A percentile compares a stretch with the other conserved stretches of the same genome.
These are phyloP conservation scores for Paraplagusia blochii DNA, from an alignment of 2,113 vertebrate species.

Conservation along the genomic window DNA sequence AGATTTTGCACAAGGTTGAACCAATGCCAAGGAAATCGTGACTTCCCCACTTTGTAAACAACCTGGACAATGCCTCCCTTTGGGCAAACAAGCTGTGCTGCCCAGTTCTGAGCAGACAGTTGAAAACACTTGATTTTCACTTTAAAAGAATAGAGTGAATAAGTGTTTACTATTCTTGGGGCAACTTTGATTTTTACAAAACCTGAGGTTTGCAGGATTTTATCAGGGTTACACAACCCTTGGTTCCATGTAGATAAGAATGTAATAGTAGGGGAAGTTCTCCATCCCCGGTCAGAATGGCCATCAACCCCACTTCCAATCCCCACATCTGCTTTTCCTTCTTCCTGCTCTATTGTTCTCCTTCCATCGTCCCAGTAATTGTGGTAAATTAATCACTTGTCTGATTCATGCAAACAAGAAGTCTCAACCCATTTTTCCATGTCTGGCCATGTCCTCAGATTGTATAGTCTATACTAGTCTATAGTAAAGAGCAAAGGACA, in stretches of 20 bases:
- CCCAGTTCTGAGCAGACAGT: slow-evolving; percentile 33
- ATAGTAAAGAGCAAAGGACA: neutral
- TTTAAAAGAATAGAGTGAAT: slow-evolving; percentile 1
- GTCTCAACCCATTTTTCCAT: slow-evolving; percentile 1
- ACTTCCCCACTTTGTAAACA: slow-evolving; percentile 44
- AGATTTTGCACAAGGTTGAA: neutral
- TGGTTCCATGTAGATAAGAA: neutral
- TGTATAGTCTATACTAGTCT: neutral
- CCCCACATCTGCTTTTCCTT: slow-evolving; percentile 1
- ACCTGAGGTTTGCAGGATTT: neutral
- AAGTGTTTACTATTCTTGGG: slow-evolving; percentile 5
- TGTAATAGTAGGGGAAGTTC: slow-evolving; percentile 5
- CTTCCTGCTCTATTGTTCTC: slow-evolving; percentile 58
- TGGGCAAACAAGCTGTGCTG: slow-evolving; percentile 34
- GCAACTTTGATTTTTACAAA: slow-evolving; percentile 1
- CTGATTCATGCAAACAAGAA: slow-evolving; percentile 20
- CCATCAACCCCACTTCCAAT: too few relatives aligned
- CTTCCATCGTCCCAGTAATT: slow-evolving; percentile 20
- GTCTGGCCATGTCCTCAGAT: neutral
- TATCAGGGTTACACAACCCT: neutral
- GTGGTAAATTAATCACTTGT: slow-evolving; percentile 21
- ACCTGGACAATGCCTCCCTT: slow-evolving; percentile 19
- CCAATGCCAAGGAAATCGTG: slow-evolving; percentile 9
- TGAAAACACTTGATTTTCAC: slow-evolving; percentile 16
- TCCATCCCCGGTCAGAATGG: slow-evolving; percentile 10